Evolutionary conservation across 2,888 invertebrate species (phyloP).

Genomic region (Luperina nickerlii): DNA sequence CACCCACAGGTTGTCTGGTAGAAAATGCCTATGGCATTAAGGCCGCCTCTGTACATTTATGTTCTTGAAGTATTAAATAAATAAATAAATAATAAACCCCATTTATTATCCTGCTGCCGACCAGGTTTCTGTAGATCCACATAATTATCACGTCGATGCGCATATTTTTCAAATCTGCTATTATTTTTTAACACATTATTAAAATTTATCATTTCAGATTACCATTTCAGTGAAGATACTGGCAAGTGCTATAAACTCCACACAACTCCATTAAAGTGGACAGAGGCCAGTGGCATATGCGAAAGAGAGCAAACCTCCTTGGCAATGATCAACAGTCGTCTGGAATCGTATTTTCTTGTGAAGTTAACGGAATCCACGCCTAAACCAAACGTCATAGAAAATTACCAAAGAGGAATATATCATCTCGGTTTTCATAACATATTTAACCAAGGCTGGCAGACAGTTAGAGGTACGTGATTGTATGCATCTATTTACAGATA

Average conservation of each 20-base stretch:
- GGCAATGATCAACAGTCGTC: conserved; percentile 73
- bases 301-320: conserved; percentile 77
- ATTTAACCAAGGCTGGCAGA: conserved; percentile 68
- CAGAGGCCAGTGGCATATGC: conserved; percentile 76
- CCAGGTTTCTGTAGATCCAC: background rate
- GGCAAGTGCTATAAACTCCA: conserved; percentile 83
- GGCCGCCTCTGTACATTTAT: no score
- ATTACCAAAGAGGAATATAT: conserved; percentile 55
- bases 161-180: background rate
- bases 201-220: conserved; percentile 71
- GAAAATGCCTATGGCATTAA: no score
- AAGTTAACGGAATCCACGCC: conserved; percentile 12
- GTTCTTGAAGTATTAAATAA: no score
- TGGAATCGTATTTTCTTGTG: conserved; percentile 41
- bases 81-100: no score
- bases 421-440: conserved; percentile 71
- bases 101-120: no score
- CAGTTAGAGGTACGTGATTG: conserved; percentile 72
- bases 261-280: conserved; percentile 76
- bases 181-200: background rate
- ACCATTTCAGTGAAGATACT: conserved; percentile 68
- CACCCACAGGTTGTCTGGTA: no score
- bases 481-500: background rate
- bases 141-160: background rate
- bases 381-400: conserved; percentile 3